phyloP scores from a whole-genome alignment of 1,140 invertebrate species.

The Cotesia vestalis region DNA sequence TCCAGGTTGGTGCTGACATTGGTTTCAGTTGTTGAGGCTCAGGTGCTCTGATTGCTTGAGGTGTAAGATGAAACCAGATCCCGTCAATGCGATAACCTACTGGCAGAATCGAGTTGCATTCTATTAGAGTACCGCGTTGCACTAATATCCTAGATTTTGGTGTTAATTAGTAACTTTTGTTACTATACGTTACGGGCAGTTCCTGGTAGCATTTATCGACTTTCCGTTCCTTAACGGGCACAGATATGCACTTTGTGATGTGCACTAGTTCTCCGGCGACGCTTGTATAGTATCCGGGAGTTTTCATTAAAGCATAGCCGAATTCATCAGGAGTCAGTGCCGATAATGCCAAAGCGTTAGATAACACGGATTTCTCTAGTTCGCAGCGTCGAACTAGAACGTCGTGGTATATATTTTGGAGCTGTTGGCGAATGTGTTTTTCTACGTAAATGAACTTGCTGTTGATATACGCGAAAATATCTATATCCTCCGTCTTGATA shows the following conservation, averaged over 20 bases:
- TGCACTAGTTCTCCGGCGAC: conserved; percentile 37
- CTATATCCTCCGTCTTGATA: conserved; percentile 36
- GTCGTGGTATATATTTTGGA: conserved; percentile 37
- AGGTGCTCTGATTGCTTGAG: neutral
- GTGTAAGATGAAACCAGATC: conserved; percentile 24
- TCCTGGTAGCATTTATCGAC: conserved; percentile 11
- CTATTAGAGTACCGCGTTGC: conserved; percentile 12
- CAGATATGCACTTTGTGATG: conserved; percentile 34
- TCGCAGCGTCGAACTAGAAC: conserved; percentile 36
- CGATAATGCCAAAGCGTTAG: conserved; percentile 37
- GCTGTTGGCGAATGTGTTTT: conserved; percentile 29
- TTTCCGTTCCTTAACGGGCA: neutral
- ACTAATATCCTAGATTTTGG: conserved; percentile 30
- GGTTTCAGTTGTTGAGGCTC: neutral
- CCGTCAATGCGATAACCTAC: conserved; percentile 21
- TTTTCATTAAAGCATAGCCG: conserved; percentile 38
- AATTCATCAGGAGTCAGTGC: conserved; percentile 36
- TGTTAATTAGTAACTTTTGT: conserved; percentile 18
- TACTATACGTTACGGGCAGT: conserved; percentile 6
- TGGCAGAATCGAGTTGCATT: conserved; percentile 27
- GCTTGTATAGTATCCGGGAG: conserved; percentile 33
- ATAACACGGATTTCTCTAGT: conserved; percentile 31
- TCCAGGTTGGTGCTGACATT: conserved; percentile 10
- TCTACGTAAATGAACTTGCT: conserved; percentile 43
- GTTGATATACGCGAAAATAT: conserved; percentile 43